Evolutionary conservation across 2,797 vertebrate genomes (phyloP), one percentile per base, ranked within the genome.

Genomic region (Sebastes kiyomatsui): DNA sequence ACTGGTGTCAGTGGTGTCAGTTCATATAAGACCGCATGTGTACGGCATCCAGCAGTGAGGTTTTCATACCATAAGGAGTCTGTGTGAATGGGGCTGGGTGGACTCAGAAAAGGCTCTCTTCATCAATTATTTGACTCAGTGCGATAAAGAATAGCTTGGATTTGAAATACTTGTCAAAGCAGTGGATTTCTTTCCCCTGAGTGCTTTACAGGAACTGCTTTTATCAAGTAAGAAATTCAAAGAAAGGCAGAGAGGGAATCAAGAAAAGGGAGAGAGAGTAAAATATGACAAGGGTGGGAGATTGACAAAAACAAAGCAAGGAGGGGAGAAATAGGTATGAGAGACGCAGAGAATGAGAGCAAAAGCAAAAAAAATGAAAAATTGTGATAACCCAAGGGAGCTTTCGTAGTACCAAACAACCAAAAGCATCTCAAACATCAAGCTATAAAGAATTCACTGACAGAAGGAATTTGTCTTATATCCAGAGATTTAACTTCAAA

Each of bases 91-190:
- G 33, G 46, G 61, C 78, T 58, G 70, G n/a, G 32, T 67, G 75
- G 86, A 88, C 3, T 6, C 72, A 87, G 80, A 92, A 90, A 88
- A 89, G 72, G 76, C 85, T 88, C 88, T 86, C 86, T 88, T 88
- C 87, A 89, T 88, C 71, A 92, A 93, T 93, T 67, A 95, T 88
- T 90, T 88, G 67, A 81, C 81, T 73, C 62, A 84, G 79, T 46
- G 71, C 74, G 65, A 64, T 78, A 85, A 80, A 82, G 71, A 75
- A 76, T 20, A 88, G 89, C 87, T 89, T 59, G 77, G 71, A 81
- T 83, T 82, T 79, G 78, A 89, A 84, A 88, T 71, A 81, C 80
- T 86, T 79, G 88, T 83, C 77, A 82, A 72, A 92, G 86, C 61
- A 81, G 2, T 58, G 80, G 55, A 16, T 65, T 46, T 69, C 55